These are phyloP conservation scores for Cheumatopsyche charites DNA, from an alignment of 1,140 invertebrate genomes.

Conservation along the genomic window DNA sequence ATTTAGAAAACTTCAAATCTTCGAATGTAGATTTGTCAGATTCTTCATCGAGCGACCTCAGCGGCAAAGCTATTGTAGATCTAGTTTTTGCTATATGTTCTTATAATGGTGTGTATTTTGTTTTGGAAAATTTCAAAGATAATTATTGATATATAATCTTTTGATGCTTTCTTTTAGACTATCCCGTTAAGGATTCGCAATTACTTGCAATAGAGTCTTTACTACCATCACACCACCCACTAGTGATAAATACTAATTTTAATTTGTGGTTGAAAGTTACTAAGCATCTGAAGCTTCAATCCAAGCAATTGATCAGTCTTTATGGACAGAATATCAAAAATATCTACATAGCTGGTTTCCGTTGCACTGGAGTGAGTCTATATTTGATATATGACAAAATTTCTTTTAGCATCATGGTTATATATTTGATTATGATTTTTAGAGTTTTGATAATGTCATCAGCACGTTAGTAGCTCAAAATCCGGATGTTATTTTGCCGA, in stretches of 20 bases:
- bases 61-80: constrained; percentile 59
- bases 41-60: constrained; percentile 53
- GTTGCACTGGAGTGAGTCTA: constrained; percentile 60
- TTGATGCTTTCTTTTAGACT: constrained; percentile 50
- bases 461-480: constrained; percentile 68
- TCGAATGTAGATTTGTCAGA: constrained; percentile 53
- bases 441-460: constrained; percentile 70
- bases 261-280: constrained; percentile 69
- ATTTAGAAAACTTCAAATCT: constrained; percentile 57
- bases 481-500: constrained; percentile 68
- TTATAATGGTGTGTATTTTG: constrained; percentile 51
- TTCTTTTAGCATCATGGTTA: too few species aligned
- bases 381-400: too few species aligned
- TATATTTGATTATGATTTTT: constrained; percentile 15
- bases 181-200: constrained; percentile 60
- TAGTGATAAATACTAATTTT: constrained; percentile 61
- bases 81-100: constrained; percentile 62
- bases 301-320: constrained; percentile 63
- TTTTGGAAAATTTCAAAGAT: background rate
- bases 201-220: constrained; percentile 67
- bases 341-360: constrained; percentile 66
- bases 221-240: constrained; percentile 72
- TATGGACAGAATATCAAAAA: constrained; percentile 64
- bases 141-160: background rate
- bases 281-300: constrained; percentile 63